These are phyloP conservation scores for Drosophila mimica DNA, from an alignment of 2,888 invertebrate species.

Conservation along the genomic window DNA sequence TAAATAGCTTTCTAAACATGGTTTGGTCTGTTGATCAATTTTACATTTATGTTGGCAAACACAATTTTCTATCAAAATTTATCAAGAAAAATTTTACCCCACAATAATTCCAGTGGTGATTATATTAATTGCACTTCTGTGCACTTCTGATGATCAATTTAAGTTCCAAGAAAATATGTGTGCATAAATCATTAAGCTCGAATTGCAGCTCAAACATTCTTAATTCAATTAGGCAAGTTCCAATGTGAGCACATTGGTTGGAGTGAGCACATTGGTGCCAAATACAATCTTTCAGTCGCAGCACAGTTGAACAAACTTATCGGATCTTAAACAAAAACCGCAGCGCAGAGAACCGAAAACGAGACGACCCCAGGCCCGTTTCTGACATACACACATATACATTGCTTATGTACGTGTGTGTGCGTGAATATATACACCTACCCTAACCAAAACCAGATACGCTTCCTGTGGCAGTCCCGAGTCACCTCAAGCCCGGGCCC, in stretches of 20 bases:
- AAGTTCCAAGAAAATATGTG: constrained; percentile 4
- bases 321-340: constrained; percentile 73
- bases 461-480: constrained; percentile 46
- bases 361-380: constrained; percentile 22
- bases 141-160: background rate
- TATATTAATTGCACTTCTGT: background rate
- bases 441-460: constrained; percentile 28
- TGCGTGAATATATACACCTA: background rate
- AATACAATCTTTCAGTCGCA: constrained; percentile 61
- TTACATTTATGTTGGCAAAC: too few relatives aligned
- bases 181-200: constrained; percentile 39
- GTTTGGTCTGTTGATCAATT: background rate
- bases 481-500: constrained; percentile 40
- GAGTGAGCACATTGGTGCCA: too few relatives aligned
- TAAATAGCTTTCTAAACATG: too few relatives aligned
- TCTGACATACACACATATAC: constrained; percentile 1
- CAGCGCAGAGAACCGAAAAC: constrained; percentile 34
- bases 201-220: constrained; percentile 41
- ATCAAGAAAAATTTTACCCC: background rate
- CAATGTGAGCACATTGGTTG: constrained; percentile 31
- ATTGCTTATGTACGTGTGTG: background rate
- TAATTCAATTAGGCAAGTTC: constrained; percentile 21
- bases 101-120: background rate
- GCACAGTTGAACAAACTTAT: constrained; percentile 25
- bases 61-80: background rate